Evolutionary conservation across 2,113 vertebrate species (phyloP).

Genomic region (Mastomys coucha): DNA sequence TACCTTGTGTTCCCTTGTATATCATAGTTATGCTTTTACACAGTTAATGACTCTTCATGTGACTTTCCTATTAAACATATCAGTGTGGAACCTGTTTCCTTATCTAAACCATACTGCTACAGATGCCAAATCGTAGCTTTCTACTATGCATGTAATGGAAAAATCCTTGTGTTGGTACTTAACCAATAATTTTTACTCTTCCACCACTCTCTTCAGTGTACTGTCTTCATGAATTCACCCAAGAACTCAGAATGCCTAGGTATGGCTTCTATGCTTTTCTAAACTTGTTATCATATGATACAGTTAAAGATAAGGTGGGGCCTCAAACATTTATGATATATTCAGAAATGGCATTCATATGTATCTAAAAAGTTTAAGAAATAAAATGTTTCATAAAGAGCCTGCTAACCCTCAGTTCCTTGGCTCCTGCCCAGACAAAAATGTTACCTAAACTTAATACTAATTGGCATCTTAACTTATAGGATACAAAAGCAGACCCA

Average conservation of each 20-base stretch:
- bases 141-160: not conserved
- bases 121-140: not conserved
- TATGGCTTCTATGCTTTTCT: not conserved
- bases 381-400: not conserved
- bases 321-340: not conserved
- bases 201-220: not conserved
- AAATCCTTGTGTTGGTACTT: not conserved
- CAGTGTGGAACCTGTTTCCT: not conserved
- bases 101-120: not conserved
- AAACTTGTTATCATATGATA: not conserved
- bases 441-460: not conserved
- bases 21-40: not conserved
- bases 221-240: slow-evolving; percentile 10
- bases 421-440: not conserved
- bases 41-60: not conserved
- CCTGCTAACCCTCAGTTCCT: not conserved
- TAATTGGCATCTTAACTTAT: not conserved
- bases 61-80: not conserved
- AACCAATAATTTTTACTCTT: not conserved
- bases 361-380: not conserved
- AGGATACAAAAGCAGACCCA: not conserved
- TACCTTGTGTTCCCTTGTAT: not conserved
- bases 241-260: not conserved
- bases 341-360: not conserved
- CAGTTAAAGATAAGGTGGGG: not conserved